These are phyloP conservation scores for Echinarachnius parma DNA, from an alignment of 53 echinoderm and acorn worm genomes.

Conservation along the genomic window DNA sequence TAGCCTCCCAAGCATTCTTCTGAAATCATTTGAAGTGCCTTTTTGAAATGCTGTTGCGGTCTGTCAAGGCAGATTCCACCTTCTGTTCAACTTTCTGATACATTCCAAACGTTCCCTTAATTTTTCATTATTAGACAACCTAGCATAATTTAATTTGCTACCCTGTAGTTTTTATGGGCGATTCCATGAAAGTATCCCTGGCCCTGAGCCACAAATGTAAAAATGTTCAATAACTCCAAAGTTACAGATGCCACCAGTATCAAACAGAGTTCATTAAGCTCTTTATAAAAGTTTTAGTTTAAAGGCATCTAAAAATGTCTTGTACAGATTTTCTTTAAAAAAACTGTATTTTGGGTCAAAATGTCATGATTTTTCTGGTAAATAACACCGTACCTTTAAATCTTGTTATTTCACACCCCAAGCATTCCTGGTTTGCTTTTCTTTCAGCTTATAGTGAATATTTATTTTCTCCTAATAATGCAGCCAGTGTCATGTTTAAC, in stretches of 20 bases:
- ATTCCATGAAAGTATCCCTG: conserved; percentile 12
- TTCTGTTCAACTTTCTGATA: conserved; percentile 5
- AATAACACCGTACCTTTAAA: conserved; percentile 9
- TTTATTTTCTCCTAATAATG: conserved; percentile 10
- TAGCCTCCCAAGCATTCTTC: conserved; percentile 8
- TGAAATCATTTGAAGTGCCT: conserved; percentile 6
- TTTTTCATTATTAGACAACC: conserved; percentile 10
- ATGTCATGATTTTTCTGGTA: conserved; percentile 14
- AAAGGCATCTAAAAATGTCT: conserved; percentile 9
- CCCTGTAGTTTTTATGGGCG: conserved; percentile 8
- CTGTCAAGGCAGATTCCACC: conserved; percentile 4
- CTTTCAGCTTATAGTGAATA: conserved; percentile 10
- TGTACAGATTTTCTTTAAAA: conserved; percentile 14
- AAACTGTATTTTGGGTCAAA: conserved; percentile 14
- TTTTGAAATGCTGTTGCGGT: conserved; percentile 4
- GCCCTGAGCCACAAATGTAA: conserved; percentile 8
- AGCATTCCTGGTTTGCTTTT: conserved; percentile 10
- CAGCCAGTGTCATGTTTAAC: conserved; percentile 13
- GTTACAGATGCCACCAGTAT: conserved; percentile 11
- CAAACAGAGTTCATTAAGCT: conserved; percentile 14
- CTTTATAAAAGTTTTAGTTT: conserved; percentile 3
- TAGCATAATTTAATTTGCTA: conserved; percentile 9
- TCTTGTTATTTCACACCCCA: conserved; percentile 11
- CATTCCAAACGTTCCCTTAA: conserved; percentile 12
- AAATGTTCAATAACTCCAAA: conserved; percentile 6